A percentile compares a stretch with the other conserved stretches of the same genome.
Evolutionary conservation across 2,888 invertebrate genomes (phyloP).

Genomic region (Stenichneumon culpator): DNA sequence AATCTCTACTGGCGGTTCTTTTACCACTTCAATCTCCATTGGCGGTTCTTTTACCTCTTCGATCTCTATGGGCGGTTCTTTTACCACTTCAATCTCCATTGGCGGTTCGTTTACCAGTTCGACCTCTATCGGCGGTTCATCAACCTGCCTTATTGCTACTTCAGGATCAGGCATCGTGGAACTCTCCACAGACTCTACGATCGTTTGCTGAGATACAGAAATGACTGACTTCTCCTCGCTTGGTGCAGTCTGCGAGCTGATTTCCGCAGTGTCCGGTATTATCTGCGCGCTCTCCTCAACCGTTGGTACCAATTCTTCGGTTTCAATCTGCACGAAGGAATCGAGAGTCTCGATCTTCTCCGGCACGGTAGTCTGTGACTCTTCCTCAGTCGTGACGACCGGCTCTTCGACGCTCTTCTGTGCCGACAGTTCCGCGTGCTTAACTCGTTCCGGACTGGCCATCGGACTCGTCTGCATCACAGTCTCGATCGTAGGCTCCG

Average conservation of each 20-base stretch:
- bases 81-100: no score
- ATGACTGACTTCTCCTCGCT: constrained; percentile 3
- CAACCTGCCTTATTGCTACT: constrained; percentile 55
- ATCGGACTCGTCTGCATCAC: constrained; percentile 76
- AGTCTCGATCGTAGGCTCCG: constrained; percentile 67
- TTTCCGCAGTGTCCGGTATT: constrained; percentile 76
- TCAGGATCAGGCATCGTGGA: constrained; percentile 57
- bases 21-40: constrained; percentile 27
- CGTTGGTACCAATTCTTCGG: constrained; percentile 75
- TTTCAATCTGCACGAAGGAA: constrained; percentile 75
- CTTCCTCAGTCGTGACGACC: constrained; percentile 79
- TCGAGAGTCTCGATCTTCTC: constrained; percentile 77
- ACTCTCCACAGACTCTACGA: constrained; percentile 57
- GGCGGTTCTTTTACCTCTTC: no score
- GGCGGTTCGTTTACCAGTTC: constrained; percentile 61
- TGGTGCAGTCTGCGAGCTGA: constrained; percentile 74
- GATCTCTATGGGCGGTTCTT: no score
- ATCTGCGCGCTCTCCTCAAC: constrained; percentile 80
- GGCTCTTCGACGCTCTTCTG: constrained; percentile 81
- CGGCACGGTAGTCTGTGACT: constrained; percentile 75
- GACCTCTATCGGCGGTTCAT: constrained; percentile 72
- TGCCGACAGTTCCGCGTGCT: constrained; percentile 60
- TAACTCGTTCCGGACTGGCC: constrained; percentile 53
- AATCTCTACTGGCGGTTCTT: not conserved
- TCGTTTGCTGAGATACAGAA: constrained; percentile 58